Percentiles rank a stretch among this genome's conserved stretches.
Evolutionary conservation across 2,113 vertebrate species (phyloP).

Genomic region (Siniperca knerii): DNA sequence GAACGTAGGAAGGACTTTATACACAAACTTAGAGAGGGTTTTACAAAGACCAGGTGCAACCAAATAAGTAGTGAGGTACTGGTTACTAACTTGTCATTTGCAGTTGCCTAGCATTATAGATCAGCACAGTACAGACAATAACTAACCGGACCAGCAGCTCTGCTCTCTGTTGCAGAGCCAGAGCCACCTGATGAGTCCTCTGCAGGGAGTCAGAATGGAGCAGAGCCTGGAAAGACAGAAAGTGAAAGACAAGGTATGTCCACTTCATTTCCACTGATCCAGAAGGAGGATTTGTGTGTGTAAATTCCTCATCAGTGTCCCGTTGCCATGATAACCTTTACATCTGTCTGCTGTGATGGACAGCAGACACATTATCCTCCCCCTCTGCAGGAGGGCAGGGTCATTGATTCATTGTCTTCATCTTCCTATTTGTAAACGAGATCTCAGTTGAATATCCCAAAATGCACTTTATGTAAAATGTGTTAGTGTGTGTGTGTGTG

Average conservation of each 20-base stretch:
- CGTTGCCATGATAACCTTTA: neutral
- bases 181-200: slow-evolving; percentile 98
- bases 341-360: slow-evolving; percentile 24
- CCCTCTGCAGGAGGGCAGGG: neutral
- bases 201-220: slow-evolving; percentile 98
- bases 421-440: neutral
- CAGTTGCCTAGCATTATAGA: too few species aligned
- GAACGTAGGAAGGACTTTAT: too few species aligned
- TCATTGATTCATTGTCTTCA: neutral
- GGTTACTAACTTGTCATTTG: neutral
- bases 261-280: neutral
- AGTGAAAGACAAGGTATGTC: neutral
- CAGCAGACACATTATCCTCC: neutral
- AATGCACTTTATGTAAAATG: too few species aligned
- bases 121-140: neutral
- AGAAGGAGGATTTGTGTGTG: too few species aligned
- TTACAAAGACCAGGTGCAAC: too few species aligned
- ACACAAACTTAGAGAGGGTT: too few species aligned
- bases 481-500: neutral
- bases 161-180: slow-evolving; percentile 98
- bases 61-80: neutral
- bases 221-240: slow-evolving; percentile 86
- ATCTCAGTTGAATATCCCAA: too few species aligned
- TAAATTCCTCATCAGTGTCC: neutral
- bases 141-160: slow-evolving; percentile 92